A percentile compares a stretch with the other conserved stretches of the same genome.
Conservation (phyloP, 2,888 invertebrate species). For the Melipona beecheii region DNA sequence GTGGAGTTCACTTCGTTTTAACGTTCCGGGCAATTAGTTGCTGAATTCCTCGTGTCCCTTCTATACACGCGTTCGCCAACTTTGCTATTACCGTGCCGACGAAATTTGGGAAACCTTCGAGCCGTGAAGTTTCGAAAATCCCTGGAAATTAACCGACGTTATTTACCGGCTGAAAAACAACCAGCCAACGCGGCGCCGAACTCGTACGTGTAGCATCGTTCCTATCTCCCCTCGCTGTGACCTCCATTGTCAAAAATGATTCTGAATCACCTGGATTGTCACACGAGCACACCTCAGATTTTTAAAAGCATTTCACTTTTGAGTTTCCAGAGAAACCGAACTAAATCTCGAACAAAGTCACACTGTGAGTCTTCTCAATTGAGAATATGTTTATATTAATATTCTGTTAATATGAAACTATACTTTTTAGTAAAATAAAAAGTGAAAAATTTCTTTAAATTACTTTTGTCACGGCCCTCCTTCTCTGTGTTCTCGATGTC, state of each 20-base stretch:
- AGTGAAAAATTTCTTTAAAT: too few species aligned
- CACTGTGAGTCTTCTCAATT: too few species aligned
- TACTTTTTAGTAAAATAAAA: too few species aligned
- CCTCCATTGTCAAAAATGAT: background rate
- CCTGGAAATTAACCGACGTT: conserved; percentile 32
- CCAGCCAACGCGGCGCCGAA: background rate
- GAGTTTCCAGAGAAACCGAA: too few species aligned
- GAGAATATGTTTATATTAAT: too few species aligned
- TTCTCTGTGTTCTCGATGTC: too few species aligned
- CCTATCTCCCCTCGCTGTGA: background rate
- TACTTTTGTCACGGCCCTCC: too few species aligned
- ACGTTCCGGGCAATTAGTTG: conserved; percentile 47
- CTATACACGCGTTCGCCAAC: conserved; percentile 30
- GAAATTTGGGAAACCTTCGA: conserved; percentile 33
- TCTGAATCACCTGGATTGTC: too few species aligned
- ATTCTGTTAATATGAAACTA: too few species aligned
- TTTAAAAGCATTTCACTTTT: background rate
- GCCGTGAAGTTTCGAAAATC: conserved; percentile 50
- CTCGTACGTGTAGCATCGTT: background rate
- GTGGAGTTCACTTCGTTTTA: conserved; percentile 27
- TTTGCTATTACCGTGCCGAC: conserved; percentile 35
- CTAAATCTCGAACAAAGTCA: too few species aligned
- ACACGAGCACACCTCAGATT: background rate
- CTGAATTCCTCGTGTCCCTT: conserved; percentile 31
- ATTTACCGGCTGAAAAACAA: conserved; percentile 33